Evolutionary conservation across 2,113 vertebrate genomes (phyloP).

Genomic region (Sylvilagus bachmani): DNA sequence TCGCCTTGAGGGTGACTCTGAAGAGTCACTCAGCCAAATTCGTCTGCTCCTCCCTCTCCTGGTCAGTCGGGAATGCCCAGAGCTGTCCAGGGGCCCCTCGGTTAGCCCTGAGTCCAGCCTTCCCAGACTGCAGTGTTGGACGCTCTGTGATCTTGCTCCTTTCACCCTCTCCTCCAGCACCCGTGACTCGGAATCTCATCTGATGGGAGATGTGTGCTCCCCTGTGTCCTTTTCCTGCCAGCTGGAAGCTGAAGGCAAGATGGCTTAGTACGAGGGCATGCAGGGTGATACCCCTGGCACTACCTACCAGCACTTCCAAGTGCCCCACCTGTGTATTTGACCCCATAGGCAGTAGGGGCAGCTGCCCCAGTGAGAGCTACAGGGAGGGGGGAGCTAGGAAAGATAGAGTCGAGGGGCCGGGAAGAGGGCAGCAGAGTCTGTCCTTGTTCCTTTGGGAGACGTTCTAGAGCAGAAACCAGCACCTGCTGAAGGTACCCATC

Average conservation of each 20-base stretch:
- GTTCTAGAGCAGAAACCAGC: slow-evolving; percentile 28
- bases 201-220: not conserved
- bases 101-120: slow-evolving; percentile 31
- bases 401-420: not conserved
- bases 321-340: not conserved
- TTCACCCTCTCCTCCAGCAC: not conserved
- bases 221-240: not conserved
- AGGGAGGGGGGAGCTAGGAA: not conserved
- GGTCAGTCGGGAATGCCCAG: not conserved
- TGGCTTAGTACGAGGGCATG: not conserved
- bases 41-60: slow-evolving; percentile 64
- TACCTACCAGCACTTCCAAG: not conserved
- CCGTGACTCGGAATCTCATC: not conserved
- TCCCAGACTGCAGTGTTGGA: slow-evolving; percentile 38
- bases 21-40: slow-evolving; percentile 74
- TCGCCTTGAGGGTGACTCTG: slow-evolving; percentile 70
- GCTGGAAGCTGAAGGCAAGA: not conserved
- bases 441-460: slow-evolving; percentile 10
- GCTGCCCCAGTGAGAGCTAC: not conserved
- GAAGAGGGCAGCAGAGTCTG: not conserved
- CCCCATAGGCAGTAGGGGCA: not conserved
- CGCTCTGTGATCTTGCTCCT: slow-evolving; percentile 11
- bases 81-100: slow-evolving; percentile 35
- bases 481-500: not conserved
- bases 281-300: not conserved